A percentile compares a stretch with the other conserved stretches of the same genome.
phyloP scores from a whole-genome alignment of 2,113 vertebrate species.

The Chitala chitala region DNA sequence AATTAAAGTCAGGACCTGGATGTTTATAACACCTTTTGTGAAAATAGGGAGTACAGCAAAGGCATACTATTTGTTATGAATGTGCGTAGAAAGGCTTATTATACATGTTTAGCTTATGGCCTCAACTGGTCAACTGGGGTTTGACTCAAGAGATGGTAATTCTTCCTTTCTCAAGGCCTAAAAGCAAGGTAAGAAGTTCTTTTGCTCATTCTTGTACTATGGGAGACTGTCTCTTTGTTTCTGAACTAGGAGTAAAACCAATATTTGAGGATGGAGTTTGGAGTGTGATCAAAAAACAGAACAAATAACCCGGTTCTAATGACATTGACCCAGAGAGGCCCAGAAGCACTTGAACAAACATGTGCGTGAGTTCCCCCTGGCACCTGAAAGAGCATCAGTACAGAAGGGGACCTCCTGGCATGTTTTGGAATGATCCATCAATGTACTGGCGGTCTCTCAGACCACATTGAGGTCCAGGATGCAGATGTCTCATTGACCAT shows the following conservation, averaged over 20 bases:
- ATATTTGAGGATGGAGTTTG: conserved; percentile 41
- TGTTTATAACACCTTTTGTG: no score
- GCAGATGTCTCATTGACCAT: conserved; percentile 9
- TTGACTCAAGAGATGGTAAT: neutral
- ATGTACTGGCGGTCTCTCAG: conserved; percentile 38
- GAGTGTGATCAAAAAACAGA: conserved; percentile 17
- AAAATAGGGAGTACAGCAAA: no score
- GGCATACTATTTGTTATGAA: no score
- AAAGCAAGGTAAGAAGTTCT: neutral
- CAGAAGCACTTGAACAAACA: conserved; percentile 44
- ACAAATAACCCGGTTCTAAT: conserved; percentile 21
- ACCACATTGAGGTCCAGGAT: conserved; percentile 25
- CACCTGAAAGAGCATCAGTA: conserved; percentile 34
- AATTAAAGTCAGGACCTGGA: neutral
- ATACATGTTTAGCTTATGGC: no score
- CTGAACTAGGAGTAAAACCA: conserved; percentile 36
- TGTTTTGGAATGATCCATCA: conserved; percentile 51
- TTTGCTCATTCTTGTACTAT: neutral
- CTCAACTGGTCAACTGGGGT: neutral
- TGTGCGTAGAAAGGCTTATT: no score
- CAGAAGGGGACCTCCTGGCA: conserved; percentile 16
- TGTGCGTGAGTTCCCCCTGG: conserved; percentile 29
- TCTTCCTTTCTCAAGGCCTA: neutral
- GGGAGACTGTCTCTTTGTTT: neutral
- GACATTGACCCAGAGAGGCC: conserved; percentile 41